Percentiles rank a stretch among this genome's conserved stretches.
Evolutionary conservation across 2,888 invertebrate genomes (phyloP).

Genomic region (Phrixothrix hirtus): DNA sequence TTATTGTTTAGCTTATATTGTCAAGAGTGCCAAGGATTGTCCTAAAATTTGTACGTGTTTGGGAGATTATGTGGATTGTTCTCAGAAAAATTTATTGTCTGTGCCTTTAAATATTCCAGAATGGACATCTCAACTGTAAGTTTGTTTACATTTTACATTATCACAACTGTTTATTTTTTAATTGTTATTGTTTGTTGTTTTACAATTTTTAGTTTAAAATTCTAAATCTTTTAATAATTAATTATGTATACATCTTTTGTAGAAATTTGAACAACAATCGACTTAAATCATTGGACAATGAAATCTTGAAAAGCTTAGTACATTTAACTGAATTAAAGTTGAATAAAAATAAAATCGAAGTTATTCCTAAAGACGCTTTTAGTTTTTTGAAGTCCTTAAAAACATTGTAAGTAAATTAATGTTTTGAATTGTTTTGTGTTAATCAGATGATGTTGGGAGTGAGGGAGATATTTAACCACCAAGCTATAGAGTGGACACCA

Average conservation of each 20-base stretch:
- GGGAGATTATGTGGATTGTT: slow-evolving; percentile 75
- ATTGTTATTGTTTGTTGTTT: slow-evolving; percentile 13
- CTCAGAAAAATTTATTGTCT: slow-evolving; percentile 68
- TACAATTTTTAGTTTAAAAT: background rate
- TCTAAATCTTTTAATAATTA: too few species aligned
- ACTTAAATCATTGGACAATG: slow-evolving; percentile 70
- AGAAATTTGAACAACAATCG: slow-evolving; percentile 75
- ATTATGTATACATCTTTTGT: slow-evolving; percentile 39
- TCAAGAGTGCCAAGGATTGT: slow-evolving; percentile 58
- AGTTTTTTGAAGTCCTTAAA: slow-evolving; percentile 68
- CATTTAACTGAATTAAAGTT: slow-evolving; percentile 74
- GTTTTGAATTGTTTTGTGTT: too few species aligned
- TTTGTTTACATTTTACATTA: slow-evolving; percentile 43
- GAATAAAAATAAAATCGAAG: slow-evolving; percentile 74
- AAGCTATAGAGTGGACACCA: too few species aligned
- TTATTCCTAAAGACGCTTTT: slow-evolving; percentile 76
- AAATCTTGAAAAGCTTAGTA: slow-evolving; percentile 72
- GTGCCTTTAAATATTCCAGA: slow-evolving; percentile 73
- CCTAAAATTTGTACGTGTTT: slow-evolving; percentile 74
- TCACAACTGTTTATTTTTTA: slow-evolving; percentile 38
- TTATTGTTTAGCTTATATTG: slow-evolving; percentile 40
- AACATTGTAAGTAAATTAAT: slow-evolving; percentile 65
- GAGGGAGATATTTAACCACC: too few species aligned
- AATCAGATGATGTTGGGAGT: too few species aligned
- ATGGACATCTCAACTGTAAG: slow-evolving; percentile 79